phyloP scores from a whole-genome alignment of 37 sponge, comb jelly and placozoan species.

The Theonella swinhoei region DNA sequence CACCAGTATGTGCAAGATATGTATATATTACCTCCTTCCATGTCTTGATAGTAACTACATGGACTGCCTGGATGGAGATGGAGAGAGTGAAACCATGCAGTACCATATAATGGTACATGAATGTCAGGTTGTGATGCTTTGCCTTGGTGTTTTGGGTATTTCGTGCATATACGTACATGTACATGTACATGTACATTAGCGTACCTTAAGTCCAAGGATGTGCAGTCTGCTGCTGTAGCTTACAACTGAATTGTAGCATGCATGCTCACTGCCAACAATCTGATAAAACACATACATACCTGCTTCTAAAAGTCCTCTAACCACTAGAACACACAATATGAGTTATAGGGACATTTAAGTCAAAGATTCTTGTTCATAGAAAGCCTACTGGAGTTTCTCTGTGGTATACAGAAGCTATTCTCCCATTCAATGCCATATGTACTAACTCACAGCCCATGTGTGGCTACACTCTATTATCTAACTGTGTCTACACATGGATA shows the following conservation, averaged over 20 bases:
- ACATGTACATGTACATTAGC: background rate
- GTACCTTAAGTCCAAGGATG: conserved; percentile 66
- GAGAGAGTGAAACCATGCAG: too few relatives aligned
- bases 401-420: too few relatives aligned
- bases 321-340: too few relatives aligned
- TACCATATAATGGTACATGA: background rate
- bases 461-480: too few relatives aligned
- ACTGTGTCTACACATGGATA: too few relatives aligned
- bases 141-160: background rate
- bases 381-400: too few relatives aligned
- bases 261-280: conserved; percentile 69
- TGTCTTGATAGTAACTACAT: conserved; percentile 64
- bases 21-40: conserved; percentile 78
- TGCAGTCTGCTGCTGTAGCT: conserved; percentile 41
- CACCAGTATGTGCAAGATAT: too few relatives aligned
- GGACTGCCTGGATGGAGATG: conserved; percentile 55
- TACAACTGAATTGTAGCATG: conserved; percentile 78
- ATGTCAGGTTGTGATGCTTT: background rate
- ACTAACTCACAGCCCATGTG: too few relatives aligned
- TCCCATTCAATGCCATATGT: too few relatives aligned
- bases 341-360: too few relatives aligned
- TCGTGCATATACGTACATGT: background rate
- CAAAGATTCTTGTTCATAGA: too few relatives aligned
- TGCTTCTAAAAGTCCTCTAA: too few relatives aligned
- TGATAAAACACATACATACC: conserved; percentile 15